phyloP scores from a whole-genome alignment of 2,888 invertebrate genomes.

The Cistogaster globosa region DNA sequence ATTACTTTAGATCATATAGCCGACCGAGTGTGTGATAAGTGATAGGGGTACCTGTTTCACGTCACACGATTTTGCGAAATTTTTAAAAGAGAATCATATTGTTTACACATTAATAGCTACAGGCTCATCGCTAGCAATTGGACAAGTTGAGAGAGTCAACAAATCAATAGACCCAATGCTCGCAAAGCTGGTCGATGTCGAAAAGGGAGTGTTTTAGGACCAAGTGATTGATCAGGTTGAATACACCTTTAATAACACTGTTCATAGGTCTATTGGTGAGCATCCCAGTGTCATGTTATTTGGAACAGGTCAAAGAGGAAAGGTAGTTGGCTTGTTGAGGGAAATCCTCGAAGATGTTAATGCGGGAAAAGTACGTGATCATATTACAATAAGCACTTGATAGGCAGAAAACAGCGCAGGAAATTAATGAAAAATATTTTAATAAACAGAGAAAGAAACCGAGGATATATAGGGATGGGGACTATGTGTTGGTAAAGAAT shows the following conservation, averaged over 20 bases:
- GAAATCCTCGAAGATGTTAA: neutral
- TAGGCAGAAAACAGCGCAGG: neutral
- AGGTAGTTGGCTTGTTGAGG: neutral
- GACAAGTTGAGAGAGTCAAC: neutral
- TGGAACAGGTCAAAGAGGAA: neutral
- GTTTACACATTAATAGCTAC: neutral
- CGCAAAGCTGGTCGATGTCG: too few species aligned
- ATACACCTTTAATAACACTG: neutral
- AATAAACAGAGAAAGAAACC: neutral
- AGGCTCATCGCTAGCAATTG: neutral
- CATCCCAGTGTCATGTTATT: neutral
- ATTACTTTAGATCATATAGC: slow-evolving; percentile 13
- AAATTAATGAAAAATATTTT: neutral
- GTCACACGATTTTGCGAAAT: neutral
- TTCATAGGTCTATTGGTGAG: too few species aligned
- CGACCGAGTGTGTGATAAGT: neutral
- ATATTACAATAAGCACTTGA: neutral
- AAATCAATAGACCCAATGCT: too few species aligned
- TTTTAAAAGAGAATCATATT: neutral
- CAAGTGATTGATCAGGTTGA: neutral
- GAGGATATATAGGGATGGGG: too few species aligned
- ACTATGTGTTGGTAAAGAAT: too few species aligned
- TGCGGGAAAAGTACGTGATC: neutral
- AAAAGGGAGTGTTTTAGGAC: neutral
- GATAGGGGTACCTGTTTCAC: neutral